These are phyloP conservation scores for Diogma glabrata DNA, from an alignment of 2,888 invertebrate genomes.

Conservation along the genomic window DNA sequence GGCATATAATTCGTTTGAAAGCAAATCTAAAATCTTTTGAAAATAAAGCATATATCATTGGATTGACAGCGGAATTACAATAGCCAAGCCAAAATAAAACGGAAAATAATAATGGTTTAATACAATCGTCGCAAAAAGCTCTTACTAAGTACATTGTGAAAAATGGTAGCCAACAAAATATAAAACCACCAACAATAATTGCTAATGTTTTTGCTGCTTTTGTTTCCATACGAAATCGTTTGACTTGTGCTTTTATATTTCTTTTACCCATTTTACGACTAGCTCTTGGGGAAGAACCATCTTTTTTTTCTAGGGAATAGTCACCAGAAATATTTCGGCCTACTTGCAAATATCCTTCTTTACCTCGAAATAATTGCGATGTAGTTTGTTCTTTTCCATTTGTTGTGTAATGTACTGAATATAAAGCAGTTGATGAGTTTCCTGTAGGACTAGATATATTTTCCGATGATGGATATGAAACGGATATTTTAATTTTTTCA, in stretches of 20 bases:
- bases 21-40: conserved; percentile 92
- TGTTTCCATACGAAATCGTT: conserved; percentile 87
- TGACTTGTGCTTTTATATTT: conserved; percentile 84
- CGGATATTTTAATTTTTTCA: conserved; percentile 75
- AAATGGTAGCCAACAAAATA: conserved; percentile 94
- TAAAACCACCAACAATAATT: conserved; percentile 94
- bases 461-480: conserved; percentile 73
- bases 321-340: conserved; percentile 28
- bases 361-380: conserved; percentile 36
- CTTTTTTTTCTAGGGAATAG: conserved; percentile 16
- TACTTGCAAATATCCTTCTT: conserved; percentile 49
- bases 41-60: conserved; percentile 88
- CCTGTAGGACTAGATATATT: conserved; percentile 41
- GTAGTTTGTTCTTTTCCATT: conserved; percentile 51
- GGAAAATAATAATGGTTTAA: conserved; percentile 74
- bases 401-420: conserved; percentile 55
- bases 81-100: conserved; percentile 96
- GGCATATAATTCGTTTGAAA: conserved; percentile 84
- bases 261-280: conserved; percentile 71
- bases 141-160: conserved; percentile 88
- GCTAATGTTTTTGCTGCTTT: conserved; percentile 95
- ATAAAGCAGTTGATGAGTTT: conserved; percentile 37
- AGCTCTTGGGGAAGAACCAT: conserved; percentile 25
- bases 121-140: conserved; percentile 78
- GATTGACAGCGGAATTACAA: conserved; percentile 93